These are phyloP conservation scores for Cyprinus carpio DNA, from an alignment of 2,113 vertebrate species.

Conservation along the genomic window DNA sequence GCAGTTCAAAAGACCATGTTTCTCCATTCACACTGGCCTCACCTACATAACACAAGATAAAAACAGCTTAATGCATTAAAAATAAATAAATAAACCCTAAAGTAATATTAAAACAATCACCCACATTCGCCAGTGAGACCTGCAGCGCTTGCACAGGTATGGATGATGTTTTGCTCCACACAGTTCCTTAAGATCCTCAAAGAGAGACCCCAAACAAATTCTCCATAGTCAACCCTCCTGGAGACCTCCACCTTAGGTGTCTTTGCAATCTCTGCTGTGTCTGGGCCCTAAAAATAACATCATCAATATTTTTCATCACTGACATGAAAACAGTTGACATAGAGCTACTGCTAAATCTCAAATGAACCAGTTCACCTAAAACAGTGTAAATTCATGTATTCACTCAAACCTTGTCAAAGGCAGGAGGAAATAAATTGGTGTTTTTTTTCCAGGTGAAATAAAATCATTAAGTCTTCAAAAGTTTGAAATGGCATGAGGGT, in stretches of 20 bases:
- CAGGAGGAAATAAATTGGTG: neutral
- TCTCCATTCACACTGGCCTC: constrained; percentile 67
- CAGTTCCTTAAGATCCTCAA: constrained; percentile 64
- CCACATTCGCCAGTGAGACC: constrained; percentile 74
- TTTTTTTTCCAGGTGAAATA: neutral
- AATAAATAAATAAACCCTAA: neutral
- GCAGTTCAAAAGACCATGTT: constrained; percentile 71
- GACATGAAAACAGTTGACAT: neutral
- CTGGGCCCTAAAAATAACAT: no score
- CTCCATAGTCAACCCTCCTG: constrained; percentile 72
- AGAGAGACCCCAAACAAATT: constrained; percentile 66
- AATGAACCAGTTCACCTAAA: neutral
- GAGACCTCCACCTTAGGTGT: constrained; percentile 72
- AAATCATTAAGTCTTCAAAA: no score
- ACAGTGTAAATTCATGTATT: neutral
- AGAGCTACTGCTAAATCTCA: neutral
- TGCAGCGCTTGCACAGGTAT: constrained; percentile 70
- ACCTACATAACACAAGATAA: constrained; percentile 62
- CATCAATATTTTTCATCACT: neutral
- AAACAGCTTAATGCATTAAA: neutral
- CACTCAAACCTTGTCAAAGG: neutral
- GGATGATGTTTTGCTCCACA: constrained; percentile 54
- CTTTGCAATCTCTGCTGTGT: constrained; percentile 7
- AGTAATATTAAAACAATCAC: neutral
- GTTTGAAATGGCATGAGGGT: no score